These are phyloP conservation scores for Passer domesticus DNA, from an alignment of 2,113 vertebrate genomes.

Conservation along the genomic window DNA sequence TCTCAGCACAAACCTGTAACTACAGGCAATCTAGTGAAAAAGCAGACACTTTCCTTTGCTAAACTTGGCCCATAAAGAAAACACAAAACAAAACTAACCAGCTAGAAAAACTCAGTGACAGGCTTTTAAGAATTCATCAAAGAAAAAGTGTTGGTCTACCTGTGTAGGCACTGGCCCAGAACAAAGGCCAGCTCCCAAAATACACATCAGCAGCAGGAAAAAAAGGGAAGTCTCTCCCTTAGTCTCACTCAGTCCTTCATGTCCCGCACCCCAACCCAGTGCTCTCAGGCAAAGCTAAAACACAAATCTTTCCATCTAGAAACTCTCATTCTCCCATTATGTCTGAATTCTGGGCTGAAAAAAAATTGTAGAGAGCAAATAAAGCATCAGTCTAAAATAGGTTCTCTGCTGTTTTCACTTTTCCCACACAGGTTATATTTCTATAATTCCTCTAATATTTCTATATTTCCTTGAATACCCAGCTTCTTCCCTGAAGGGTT, in stretches of 20 bases:
- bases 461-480: not conserved
- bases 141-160: not conserved
- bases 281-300: not conserved
- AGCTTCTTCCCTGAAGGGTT: not conserved
- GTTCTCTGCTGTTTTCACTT: not conserved
- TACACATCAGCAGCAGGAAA: not conserved
- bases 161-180: not conserved
- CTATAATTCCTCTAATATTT: not conserved
- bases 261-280: not conserved
- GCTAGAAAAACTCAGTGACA: not conserved
- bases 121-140: not conserved
- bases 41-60: not conserved
- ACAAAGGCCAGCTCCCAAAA: not conserved
- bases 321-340: not conserved
- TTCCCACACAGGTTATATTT: not conserved
- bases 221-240: not conserved
- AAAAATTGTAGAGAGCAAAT: not conserved
- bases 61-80: not conserved
- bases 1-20: not conserved
- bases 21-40: not conserved
- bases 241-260: rapidly evolving
- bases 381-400: not conserved
- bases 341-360: not conserved
- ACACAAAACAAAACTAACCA: not conserved
- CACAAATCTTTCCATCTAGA: not conserved